Conservation (phyloP, 1,140 invertebrate species). For the Euschistus heros region DNA sequence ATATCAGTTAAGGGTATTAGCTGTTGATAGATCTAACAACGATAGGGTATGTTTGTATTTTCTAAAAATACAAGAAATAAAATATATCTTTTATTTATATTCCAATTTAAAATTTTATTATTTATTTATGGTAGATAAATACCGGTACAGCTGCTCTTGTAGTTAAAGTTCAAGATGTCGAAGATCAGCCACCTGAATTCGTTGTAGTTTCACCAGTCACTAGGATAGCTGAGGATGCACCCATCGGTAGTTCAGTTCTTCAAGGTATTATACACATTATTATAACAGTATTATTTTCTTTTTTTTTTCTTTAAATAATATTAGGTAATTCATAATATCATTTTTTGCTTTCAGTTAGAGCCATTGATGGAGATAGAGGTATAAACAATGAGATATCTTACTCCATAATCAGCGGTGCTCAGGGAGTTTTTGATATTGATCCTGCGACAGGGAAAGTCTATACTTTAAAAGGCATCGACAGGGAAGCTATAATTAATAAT, state of each 20-base stretch:
- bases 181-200: slow-evolving; percentile 85
- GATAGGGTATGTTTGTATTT: slow-evolving; percentile 43
- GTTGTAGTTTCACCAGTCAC: slow-evolving; percentile 75
- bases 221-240: slow-evolving; percentile 72
- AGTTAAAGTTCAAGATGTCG: slow-evolving; percentile 76
- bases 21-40: slow-evolving; percentile 73
- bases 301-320: too few relatives aligned
- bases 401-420: slow-evolving; percentile 59
- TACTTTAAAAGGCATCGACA: slow-evolving; percentile 62
- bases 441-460: slow-evolving; percentile 65
- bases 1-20: slow-evolving; percentile 74
- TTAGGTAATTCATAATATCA: too few relatives aligned
- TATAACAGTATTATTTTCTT: too few relatives aligned
- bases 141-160: slow-evolving; percentile 80
- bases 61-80: too few relatives aligned
- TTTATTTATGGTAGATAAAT: slow-evolving; percentile 42
- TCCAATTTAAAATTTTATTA: too few relatives aligned
- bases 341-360: slow-evolving; percentile 51
- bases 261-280: slow-evolving; percentile 47
- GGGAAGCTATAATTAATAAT: slow-evolving; percentile 66
- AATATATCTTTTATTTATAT: too few relatives aligned
- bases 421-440: slow-evolving; percentile 61
- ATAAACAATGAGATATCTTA: slow-evolving; percentile 82
- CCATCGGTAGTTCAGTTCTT: slow-evolving; percentile 64
- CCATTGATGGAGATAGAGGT: slow-evolving; percentile 82